A percentile compares a stretch with the other conserved stretches of the same genome.
Evolutionary conservation across 1,140 invertebrate genomes (phyloP).

Genomic region (Drosophila ercepeae): DNA sequence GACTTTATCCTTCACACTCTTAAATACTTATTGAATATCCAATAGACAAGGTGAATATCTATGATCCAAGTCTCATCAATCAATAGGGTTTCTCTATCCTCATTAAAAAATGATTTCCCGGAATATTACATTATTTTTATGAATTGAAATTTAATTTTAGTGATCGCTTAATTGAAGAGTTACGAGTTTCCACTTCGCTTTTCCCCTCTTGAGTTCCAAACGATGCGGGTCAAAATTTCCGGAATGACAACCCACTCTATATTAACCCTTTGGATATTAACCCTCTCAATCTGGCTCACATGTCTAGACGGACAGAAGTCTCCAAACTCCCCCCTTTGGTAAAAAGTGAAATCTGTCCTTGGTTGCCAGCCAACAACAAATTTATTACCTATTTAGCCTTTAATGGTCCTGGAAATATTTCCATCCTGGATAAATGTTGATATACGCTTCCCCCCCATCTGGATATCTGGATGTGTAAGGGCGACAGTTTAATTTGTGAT

Average conservation of each 20-base stretch:
- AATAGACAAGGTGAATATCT: background rate
- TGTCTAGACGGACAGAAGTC: constrained; percentile 59
- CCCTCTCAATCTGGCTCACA: constrained; percentile 29
- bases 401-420: constrained; percentile 77
- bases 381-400: constrained; percentile 80
- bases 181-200: constrained; percentile 1
- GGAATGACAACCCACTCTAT: background rate
- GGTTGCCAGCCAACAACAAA: constrained; percentile 68
- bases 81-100: no score
- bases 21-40: no score
- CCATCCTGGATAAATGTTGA: constrained; percentile 64
- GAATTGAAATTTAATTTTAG: constrained; percentile 9
- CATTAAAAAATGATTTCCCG: background rate
- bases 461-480: constrained; percentile 16
- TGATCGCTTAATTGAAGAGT: background rate
- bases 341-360: constrained; percentile 68
- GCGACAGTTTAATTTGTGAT: constrained; percentile 77
- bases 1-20: background rate
- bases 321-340: constrained; percentile 7
- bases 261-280: constrained; percentile 34
- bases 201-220: constrained; percentile 20
- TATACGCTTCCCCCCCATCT: constrained; percentile 13
- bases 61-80: background rate
- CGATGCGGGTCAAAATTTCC: constrained; percentile 30
- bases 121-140: background rate